Base-by-base conservation (phyloP, 2,888 invertebrate genomes). In the Morpho achilles region DNA sequence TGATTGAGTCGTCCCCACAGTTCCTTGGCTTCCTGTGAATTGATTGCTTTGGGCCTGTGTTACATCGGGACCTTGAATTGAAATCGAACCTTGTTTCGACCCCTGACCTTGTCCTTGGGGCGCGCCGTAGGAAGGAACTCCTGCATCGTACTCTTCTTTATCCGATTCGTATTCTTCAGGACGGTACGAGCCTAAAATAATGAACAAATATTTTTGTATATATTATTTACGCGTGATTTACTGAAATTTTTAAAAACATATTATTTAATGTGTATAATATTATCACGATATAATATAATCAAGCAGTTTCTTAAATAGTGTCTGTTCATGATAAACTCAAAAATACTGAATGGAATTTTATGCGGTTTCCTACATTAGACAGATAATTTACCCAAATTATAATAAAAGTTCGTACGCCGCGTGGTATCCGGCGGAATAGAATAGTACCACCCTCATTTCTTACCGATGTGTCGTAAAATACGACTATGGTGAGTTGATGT, bases 151-250 rank as follows among this genome's bases (percentile, higher is more conserved):
- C 48, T 64, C 65, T 50, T 67, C 65, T 48, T 48, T 57, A n/a
- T 68, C 65, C 7, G 63, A 57, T 55, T 77, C 75, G 57, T 86
- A 78, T 73, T 87, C 87, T 40, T 83, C 79, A 0, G 88, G 87
- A 48, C 81, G 76, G 73, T 90, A 90, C 16, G 90, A 87, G 61
- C 90, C 90, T 90, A 70, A 79, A 78, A 57, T 50, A 54, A 55
- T 16, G 16, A 16, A 16, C 16, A 16, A 16, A 16, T 1, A 16
- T 16, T 16, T 16, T 16, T 16, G 1, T 16, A 16, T 16, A n/a
- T n/a, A n/a, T n/a, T n/a, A n/a, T n/a, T n/a, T n/a, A n/a, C n/a
- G n/a, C n/a, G n/a, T n/a, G 16, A 16, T 16, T 16, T 16, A 16
- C 16, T 16, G 16, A 16, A 16, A 16, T 16, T 3, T 40, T 52